phyloP scores from a whole-genome alignment of 2,113 vertebrate genomes.

The Cricetomys ansorgei region DNA sequence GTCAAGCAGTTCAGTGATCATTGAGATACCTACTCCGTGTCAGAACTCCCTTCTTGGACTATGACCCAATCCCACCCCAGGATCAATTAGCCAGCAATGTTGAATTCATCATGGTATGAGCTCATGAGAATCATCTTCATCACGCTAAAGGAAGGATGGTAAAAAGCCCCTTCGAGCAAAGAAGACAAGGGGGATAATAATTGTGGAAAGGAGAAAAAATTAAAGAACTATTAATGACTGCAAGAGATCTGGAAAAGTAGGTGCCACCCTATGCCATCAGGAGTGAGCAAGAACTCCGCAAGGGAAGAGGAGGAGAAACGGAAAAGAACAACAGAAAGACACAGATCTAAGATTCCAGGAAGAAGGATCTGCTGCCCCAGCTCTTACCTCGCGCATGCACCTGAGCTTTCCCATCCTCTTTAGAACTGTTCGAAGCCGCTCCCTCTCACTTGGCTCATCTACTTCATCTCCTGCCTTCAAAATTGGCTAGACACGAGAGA shows the following conservation, averaged over 20 bases:
- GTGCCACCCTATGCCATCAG: background rate
- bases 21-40: background rate
- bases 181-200: background rate
- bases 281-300: background rate
- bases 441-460: constrained; percentile 91
- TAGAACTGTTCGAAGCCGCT: constrained; percentile 93
- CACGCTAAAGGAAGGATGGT: background rate
- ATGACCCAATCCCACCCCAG: background rate
- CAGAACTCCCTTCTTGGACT: background rate
- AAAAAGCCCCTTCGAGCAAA: constrained; percentile 40
- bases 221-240: constrained; percentile 39
- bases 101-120: background rate
- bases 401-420: constrained; percentile 95
- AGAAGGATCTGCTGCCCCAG: background rate
- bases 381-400: constrained; percentile 92
- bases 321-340: background rate
- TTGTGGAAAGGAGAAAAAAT: constrained; percentile 19
- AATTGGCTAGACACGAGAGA: constrained; percentile 86
- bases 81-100: constrained; percentile 19
- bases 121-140: background rate
- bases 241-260: constrained; percentile 3
- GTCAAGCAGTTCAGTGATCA: background rate
- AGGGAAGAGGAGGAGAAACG: background rate
- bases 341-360: background rate
- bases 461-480: constrained; percentile 89